A percentile compares a stretch with the other conserved stretches of the same genome.
Conservation (phyloP, 2,797 vertebrate species). For the Tragelaphus oryx region DNA sequence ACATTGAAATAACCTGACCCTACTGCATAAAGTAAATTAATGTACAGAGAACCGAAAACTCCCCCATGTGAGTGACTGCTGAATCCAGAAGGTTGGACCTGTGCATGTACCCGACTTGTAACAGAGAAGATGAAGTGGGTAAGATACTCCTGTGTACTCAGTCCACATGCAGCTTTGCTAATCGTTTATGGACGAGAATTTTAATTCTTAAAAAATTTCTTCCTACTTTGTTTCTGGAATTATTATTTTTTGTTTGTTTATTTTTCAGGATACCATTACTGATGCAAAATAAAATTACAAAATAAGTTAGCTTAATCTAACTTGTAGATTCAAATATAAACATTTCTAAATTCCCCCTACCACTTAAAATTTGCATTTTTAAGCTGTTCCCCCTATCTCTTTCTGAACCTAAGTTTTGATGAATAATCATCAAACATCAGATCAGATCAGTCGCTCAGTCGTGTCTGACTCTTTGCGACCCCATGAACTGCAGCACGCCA, state of each 20-base stretch:
- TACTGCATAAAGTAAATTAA: neutral
- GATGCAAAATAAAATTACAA: conserved; percentile 1
- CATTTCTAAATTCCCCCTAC: neutral
- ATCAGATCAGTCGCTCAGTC: too few species aligned
- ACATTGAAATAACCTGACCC: neutral
- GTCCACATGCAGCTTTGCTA: neutral
- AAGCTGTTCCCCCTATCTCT: neutral
- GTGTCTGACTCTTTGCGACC: too few species aligned
- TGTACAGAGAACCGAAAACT: neutral
- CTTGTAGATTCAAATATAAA: neutral
- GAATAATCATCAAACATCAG: neutral
- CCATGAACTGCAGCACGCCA: too few species aligned
- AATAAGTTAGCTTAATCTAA: neutral
- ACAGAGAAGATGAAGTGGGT: neutral
- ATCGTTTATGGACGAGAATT: neutral
- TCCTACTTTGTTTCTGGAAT: neutral
- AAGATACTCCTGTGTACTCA: neutral
- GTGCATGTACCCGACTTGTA: neutral
- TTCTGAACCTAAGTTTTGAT: neutral
- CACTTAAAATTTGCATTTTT: neutral
- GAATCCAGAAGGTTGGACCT: neutral
- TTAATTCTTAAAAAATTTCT: neutral
- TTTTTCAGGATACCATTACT: neutral
- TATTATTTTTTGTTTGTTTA: neutral
- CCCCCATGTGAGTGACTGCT: neutral